Percentiles rank a stretch among this genome's conserved stretches.
phyloP scores from a whole-genome alignment of 2,113 vertebrate genomes.

The Ammodramus savannarum region DNA sequence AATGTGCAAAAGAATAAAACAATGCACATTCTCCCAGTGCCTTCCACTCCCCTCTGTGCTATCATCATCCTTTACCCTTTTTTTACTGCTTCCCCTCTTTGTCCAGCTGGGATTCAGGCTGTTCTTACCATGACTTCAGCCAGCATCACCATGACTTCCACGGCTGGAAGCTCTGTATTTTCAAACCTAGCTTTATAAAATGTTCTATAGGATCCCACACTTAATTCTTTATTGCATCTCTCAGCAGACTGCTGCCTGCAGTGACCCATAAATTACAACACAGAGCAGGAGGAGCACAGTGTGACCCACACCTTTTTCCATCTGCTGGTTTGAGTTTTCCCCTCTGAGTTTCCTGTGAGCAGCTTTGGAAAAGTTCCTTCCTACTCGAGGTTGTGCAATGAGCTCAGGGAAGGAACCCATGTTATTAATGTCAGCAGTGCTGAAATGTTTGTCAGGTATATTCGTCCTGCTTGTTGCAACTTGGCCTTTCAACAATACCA shows the following conservation, averaged over 20 bases:
- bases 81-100: not conserved
- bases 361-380: not conserved
- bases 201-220: not conserved
- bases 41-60: not conserved
- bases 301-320: not conserved
- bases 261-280: not conserved
- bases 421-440: not conserved
- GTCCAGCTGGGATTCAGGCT: not conserved
- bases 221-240: not conserved
- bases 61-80: not conserved
- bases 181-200: not conserved
- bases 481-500: not conserved
- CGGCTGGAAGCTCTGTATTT: not conserved
- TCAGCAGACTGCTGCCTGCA: not conserved
- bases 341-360: not conserved
- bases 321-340: not conserved
- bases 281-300: not conserved
- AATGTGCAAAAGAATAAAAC: not conserved
- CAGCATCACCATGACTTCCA: not conserved
- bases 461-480: not conserved
- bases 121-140: not conserved
- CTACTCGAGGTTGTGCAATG: fast-evolving
- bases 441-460: not conserved
- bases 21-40: not conserved
- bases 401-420: not conserved